Evolutionary conservation across 2,113 vertebrate species (phyloP).

Genomic region (Clarias magur): DNA sequence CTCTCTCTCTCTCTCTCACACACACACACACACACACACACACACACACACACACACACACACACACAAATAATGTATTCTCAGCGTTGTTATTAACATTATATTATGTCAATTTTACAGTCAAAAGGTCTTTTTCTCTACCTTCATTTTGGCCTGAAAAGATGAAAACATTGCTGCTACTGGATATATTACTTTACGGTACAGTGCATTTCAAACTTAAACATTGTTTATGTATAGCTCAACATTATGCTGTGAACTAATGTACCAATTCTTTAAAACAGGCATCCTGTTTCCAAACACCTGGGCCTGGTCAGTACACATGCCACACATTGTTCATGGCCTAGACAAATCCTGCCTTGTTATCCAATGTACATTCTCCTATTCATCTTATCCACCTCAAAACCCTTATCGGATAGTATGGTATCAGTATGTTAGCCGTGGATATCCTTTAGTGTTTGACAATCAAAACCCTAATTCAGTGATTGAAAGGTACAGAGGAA

Average conservation of each 20-base stretch:
- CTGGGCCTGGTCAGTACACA: conserved; percentile 48
- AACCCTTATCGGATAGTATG: conserved; percentile 59
- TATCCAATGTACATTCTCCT: conserved; percentile 64
- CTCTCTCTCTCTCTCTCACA: no score
- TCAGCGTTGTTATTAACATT: neutral
- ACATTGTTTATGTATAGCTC: neutral
- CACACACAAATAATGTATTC: neutral
- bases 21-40: no score
- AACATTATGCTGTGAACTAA: neutral
- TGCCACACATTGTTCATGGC: conserved; percentile 55
- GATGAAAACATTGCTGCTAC: conserved; percentile 9
- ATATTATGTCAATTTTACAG: neutral
- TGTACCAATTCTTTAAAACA: conserved; percentile 14
- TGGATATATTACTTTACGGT: conserved; percentile 40
- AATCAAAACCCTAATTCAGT: fast-evolving
- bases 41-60: no score
- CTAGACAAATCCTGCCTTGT: conserved; percentile 60
- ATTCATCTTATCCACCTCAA: conserved; percentile 24
- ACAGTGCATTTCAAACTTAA: neutral
- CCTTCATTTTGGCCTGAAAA: neutral
- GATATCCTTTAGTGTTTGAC: conserved; percentile 64
- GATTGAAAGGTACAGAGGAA: conserved; percentile 35
- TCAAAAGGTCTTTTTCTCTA: neutral
- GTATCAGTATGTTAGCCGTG: conserved; percentile 50
- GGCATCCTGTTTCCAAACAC: conserved; percentile 42